Evolutionary conservation across 2,888 invertebrate species (phyloP).

Genomic region (Hedya salicella): DNA sequence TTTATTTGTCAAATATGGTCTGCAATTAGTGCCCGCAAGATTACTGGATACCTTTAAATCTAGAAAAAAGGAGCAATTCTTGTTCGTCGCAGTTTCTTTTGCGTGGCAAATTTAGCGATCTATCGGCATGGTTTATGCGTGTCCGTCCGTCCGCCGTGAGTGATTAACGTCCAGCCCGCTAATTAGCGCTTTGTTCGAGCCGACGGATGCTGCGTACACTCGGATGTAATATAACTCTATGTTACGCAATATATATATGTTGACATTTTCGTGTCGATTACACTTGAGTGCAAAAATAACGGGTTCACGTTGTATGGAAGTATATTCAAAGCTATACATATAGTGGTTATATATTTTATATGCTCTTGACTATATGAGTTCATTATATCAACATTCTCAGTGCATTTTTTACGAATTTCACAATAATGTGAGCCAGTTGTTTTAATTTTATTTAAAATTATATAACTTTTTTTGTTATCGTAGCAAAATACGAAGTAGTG

Average conservation of each 20-base stretch:
- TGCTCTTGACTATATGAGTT: no score
- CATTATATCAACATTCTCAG: no score
- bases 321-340: no score
- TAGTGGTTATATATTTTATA: no score
- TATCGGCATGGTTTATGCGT: conserved; percentile 31
- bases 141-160: conserved; percentile 36
- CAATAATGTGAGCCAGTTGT: no score
- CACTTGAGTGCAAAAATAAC: no score
- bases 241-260: not conserved
- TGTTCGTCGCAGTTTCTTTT: conserved; percentile 12
- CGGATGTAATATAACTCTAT: not conserved
- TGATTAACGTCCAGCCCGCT: conserved; percentile 58
- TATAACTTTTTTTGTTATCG: no score
- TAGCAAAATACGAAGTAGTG: no score
- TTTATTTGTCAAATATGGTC: not conserved
- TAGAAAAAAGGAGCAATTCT: conserved; percentile 12
- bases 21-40: not conserved
- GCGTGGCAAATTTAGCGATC: conserved; percentile 36
- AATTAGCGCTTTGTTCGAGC: conserved; percentile 63
- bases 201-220: conserved; percentile 50
- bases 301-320: no score
- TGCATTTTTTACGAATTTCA: no score
- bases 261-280: no score
- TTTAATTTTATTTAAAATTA: no score
- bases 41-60: conserved; percentile 11